Evolutionary conservation across 2,888 invertebrate species (phyloP).

Genomic region (Eupithecia dodoneata): DNA sequence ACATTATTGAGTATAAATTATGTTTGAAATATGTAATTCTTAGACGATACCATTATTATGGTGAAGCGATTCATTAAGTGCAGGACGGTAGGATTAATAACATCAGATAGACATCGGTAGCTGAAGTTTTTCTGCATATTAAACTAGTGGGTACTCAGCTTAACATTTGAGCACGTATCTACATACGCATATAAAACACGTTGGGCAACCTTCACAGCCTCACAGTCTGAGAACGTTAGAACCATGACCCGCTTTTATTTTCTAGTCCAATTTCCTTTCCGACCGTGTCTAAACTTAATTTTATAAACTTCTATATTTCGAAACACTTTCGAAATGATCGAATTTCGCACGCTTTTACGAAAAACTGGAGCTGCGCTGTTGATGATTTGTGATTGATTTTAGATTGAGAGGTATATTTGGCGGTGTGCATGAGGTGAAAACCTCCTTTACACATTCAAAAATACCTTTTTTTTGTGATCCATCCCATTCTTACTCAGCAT

Average conservation of each 20-base stretch:
- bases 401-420: background rate
- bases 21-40: too few relatives aligned
- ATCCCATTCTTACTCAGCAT: background rate
- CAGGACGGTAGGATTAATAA: background rate
- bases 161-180: slow-evolving; percentile 45
- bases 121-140: background rate
- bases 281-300: slow-evolving; percentile 71
- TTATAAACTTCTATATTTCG: slow-evolving; percentile 70
- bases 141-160: background rate
- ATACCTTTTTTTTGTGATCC: background rate
- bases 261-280: slow-evolving; percentile 75
- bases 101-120: background rate
- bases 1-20: too few relatives aligned
- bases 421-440: background rate
- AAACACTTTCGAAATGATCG: slow-evolving; percentile 67
- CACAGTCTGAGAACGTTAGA: slow-evolving; percentile 60
- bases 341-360: slow-evolving; percentile 67
- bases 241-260: slow-evolving; percentile 75
- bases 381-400: slow-evolving; percentile 27
- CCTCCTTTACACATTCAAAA: too few relatives aligned
- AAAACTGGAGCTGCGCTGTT: slow-evolving; percentile 35
- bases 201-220: slow-evolving; percentile 61
- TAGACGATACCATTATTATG: too few relatives aligned
- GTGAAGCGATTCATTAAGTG: too few relatives aligned
- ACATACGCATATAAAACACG: slow-evolving; percentile 48